These are phyloP conservation scores for Microtus richardsoni DNA, from an alignment of 2,113 vertebrate genomes.

Conservation along the genomic window DNA sequence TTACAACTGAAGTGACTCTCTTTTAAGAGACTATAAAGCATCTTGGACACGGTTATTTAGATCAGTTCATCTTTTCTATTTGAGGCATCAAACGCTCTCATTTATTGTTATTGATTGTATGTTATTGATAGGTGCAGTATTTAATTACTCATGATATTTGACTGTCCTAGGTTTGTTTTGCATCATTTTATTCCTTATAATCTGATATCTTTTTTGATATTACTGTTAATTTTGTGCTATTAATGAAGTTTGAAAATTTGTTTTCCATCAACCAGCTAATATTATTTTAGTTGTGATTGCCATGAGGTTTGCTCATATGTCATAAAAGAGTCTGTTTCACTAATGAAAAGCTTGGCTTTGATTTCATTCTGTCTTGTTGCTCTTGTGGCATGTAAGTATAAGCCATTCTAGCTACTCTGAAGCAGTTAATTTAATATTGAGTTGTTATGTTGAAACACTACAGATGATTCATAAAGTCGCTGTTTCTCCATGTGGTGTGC, in stretches of 20 bases:
- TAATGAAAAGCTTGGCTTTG: background rate
- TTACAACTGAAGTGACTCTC: too few relatives aligned
- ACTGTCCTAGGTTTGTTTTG: background rate
- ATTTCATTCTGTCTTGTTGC: background rate
- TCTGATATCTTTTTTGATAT: background rate
- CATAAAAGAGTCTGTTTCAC: background rate
- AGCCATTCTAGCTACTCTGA: background rate
- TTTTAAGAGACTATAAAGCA: too few relatives aligned
- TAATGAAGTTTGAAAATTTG: background rate
- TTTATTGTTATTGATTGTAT: too few relatives aligned
- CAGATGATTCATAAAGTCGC: background rate
- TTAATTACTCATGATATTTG: background rate
- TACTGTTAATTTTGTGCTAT: background rate
- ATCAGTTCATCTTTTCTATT: background rate
- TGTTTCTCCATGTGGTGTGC: too few relatives aligned
- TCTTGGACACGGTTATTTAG: too few relatives aligned
- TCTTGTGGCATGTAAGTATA: background rate
- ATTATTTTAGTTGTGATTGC: background rate
- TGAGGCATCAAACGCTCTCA: background rate
- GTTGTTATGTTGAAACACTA: background rate
- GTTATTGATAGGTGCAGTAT: background rate
- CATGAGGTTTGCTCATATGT: background rate
- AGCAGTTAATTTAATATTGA: background rate
- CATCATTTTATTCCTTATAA: background rate
- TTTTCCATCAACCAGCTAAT: background rate